A percentile compares a stretch with the other conserved stretches of the same genome.
Conservation (phyloP, 2,888 invertebrate genomes). For the Andrena chrysosceles region DNA sequence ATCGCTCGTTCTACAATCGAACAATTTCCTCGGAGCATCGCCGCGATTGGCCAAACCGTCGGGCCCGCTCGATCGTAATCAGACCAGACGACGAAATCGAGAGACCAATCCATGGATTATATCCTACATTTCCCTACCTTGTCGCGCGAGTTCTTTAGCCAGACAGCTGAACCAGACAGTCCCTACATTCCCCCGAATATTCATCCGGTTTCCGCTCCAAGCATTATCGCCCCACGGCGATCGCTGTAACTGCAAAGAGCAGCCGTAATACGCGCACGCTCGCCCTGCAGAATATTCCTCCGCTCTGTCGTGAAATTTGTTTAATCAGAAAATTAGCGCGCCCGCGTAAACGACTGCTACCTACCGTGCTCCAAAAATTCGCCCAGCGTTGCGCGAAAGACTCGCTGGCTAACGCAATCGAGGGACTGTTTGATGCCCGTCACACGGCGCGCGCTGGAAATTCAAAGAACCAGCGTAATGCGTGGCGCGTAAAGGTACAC, state of each 20-base stretch:
- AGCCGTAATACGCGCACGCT: no score
- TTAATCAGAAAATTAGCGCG: not conserved
- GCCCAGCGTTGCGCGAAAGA: not conserved
- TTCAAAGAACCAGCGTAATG: constrained; percentile 36
- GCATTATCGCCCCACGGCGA: no score
- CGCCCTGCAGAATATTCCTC: no score
- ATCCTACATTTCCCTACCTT: no score
- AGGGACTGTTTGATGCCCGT: not conserved
- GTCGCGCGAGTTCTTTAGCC: not conserved
- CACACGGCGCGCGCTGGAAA: constrained; percentile 15
- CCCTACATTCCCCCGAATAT: no score
- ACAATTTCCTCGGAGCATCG: constrained; percentile 37
- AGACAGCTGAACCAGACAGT: no score
- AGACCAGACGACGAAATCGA: constrained; percentile 14
- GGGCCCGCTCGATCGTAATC: constrained; percentile 44
- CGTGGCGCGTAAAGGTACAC: constrained; percentile 5
- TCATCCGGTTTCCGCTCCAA: no score
- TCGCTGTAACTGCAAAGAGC: no score
- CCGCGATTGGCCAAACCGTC: constrained; percentile 10
- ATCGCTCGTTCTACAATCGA: constrained; percentile 49
- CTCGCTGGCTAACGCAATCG: constrained; percentile 2
- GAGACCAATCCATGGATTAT: constrained; percentile 22
- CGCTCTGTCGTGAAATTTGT: not conserved
- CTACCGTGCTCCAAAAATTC: not conserved
- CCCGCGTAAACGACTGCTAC: not conserved